Base-by-base conservation (phyloP, 92 coral and sea anemone species). In the Virgularia gustaviana region DNA sequence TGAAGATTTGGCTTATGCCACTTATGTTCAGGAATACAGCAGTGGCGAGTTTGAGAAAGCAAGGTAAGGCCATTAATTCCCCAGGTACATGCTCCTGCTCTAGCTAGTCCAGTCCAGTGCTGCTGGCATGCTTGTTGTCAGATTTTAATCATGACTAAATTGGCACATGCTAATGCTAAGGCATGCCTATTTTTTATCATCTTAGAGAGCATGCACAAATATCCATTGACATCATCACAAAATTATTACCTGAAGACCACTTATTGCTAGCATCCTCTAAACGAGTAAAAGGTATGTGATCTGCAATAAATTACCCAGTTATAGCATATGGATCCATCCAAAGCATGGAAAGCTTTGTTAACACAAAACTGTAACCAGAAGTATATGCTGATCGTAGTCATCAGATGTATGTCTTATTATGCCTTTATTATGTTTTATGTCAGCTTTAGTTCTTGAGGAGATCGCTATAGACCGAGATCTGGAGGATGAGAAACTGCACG, bases 21-120 rank as follows among this genome's bases (percentile, higher is more conserved):
- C 90, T 65, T 91, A 91, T 57, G 97, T 91, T 24, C 88, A 91
- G 57, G 97, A 91, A 47, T 91, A 91, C 78, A 91, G 96, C 73
- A 83, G 89, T 31, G 97, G 97, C 37, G 83, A 89, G 84, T 91
- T 91, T 77, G 96, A 88, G 27, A 90, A 89, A 57, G 96, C 97
- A 4, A 91, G 87, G 97, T 91, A 76, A 73, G 76, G 9, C 38
- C 34, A 8, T 56, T 13, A 1, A 6, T 9, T 56, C 33, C 18
- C 6, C 55, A 47, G 55, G 4, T n/a, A 5, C 6, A 19, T 47
- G 18, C 23, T 19, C 55, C 6, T 47, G 7, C 23, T 19, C 20
- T n/a, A 47, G 23, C 55, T 2, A 47, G 23, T 47, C 23, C 23
- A 19, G 23, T 47, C 6, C 4, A 47, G 23, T 25, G 18, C n/a